Base-by-base conservation (phyloP, 2,113 vertebrate species). In the Urocolius indicus region DNA sequence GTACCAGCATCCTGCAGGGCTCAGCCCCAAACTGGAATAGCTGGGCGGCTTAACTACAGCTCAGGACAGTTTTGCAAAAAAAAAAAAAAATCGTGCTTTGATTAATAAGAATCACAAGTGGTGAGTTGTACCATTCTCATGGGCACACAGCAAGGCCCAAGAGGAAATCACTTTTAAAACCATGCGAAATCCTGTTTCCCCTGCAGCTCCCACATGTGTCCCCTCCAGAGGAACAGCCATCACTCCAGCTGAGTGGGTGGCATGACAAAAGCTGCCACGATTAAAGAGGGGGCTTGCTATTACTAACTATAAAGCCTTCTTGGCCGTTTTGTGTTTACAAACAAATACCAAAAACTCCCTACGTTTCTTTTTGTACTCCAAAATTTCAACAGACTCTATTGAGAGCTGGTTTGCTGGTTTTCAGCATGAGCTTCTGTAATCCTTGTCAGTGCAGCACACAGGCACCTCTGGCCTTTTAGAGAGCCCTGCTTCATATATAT, bases 161-260 rank as follows among this genome's bases (percentile, higher is more conserved):
- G 54, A 66, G 68, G 61, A 84, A 93, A 86, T 12, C 5, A 69
- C 38, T 10, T 62, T 57, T 29, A 36, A 79, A 73, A 90, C 10
- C 16, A 24, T 59, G 62, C 26, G 29, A 74, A 29, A 82, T 30
- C 21, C 77, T 4, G 3, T 30, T 34, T 36, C 24, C 16, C 11
- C 26, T 61, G 46, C 23, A 85, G 38, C n/a, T 87, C n/a, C 71
- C 61, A 43, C 9, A 41, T 41, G 38, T 41, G 38, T 41, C 38
- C 38, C 38, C 38, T 41, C 38, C 38, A 41, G 38, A 91, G 34
- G 55, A 78, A 43, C 0, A 11, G 30, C n/a, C 15, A 2, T 18
- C 3, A 18, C 61, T 80, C 51, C 52, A 1, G 13, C 34, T 38
- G 61, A 68, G 38, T 1, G 0, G 34, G 21, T 1, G 3, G 41